Evolutionary conservation across 2,113 vertebrate species (phyloP).

Genomic region (Phoenicopterus ruber): DNA sequence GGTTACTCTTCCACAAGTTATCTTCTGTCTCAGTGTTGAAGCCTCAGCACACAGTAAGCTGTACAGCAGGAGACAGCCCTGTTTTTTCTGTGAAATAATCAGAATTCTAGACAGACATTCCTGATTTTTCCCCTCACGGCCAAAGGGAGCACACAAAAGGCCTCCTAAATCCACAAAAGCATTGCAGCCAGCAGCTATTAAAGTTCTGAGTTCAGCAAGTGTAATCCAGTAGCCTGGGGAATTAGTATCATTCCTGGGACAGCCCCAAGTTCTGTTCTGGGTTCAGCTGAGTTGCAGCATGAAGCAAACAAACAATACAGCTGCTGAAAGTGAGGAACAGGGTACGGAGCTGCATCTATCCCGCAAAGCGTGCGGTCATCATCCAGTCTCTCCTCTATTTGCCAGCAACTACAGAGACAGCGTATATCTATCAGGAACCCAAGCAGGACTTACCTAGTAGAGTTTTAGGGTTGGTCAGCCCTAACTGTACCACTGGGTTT

Average conservation of each 20-base stretch:
- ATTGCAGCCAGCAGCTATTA: background rate
- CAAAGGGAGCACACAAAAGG: constrained; percentile 3
- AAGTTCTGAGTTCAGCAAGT: constrained; percentile 1
- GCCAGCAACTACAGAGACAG: background rate
- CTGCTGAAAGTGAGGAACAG: background rate
- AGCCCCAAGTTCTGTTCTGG: background rate
- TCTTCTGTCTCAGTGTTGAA: background rate
- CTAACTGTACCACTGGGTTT: constrained; percentile 96
- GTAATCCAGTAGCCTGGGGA: background rate
- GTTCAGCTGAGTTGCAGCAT: background rate
- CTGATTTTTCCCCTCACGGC: background rate
- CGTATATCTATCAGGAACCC: background rate
- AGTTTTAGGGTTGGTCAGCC: constrained; percentile 94
- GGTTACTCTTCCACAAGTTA: background rate
- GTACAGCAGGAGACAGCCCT: background rate
- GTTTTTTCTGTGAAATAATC: background rate
- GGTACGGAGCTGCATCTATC: background rate
- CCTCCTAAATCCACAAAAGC: constrained; percentile 24
- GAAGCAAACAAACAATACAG: background rate
- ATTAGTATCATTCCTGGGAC: background rate
- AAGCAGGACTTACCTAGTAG: constrained; percentile 82
- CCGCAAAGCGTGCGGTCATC: background rate
- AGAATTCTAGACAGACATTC: background rate
- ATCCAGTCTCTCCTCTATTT: background rate
- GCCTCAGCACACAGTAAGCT: background rate